Evolutionary conservation across 2,888 invertebrate species (phyloP).

Genomic region (Orthosia incerta): DNA sequence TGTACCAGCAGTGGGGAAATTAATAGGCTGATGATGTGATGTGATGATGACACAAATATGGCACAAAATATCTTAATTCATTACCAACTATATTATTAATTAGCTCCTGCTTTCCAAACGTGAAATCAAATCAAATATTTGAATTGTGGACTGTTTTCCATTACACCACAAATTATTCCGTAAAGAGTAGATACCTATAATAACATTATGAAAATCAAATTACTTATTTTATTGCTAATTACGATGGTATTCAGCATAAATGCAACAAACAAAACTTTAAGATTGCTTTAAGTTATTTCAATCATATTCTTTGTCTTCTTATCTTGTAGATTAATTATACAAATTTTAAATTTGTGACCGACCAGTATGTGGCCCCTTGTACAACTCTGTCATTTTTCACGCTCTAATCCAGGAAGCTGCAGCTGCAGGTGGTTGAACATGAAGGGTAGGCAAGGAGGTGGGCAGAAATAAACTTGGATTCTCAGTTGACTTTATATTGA

Average conservation of each 20-base stretch:
- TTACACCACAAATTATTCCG: background rate
- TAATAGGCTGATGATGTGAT: too few species aligned
- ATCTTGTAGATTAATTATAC: too few species aligned
- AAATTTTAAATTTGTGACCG: too few species aligned
- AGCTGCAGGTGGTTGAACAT: too few species aligned
- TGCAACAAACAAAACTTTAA: background rate
- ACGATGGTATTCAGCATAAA: background rate
- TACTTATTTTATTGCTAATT: background rate
- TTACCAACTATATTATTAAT: conserved; percentile 11
- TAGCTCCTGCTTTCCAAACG: background rate
- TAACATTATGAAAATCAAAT: background rate
- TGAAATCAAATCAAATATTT: conserved; percentile 19
- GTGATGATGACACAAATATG: too few species aligned
- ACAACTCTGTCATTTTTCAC: too few species aligned
- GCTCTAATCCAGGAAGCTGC: too few species aligned
- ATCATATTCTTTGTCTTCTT: background rate
- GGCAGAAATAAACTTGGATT: too few species aligned
- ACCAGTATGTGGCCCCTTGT: too few species aligned
- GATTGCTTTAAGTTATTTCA: background rate
- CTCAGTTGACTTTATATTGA: too few species aligned
- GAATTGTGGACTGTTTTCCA: background rate
- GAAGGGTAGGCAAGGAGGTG: too few species aligned
- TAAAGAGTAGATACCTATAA: background rate
- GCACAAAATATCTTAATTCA: background rate
- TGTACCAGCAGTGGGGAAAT: too few species aligned